Evolutionary conservation across 2,113 vertebrate genomes (phyloP), one percentile per base, ranked within the genome.

Genomic region (Argyrosomus japonicus): DNA sequence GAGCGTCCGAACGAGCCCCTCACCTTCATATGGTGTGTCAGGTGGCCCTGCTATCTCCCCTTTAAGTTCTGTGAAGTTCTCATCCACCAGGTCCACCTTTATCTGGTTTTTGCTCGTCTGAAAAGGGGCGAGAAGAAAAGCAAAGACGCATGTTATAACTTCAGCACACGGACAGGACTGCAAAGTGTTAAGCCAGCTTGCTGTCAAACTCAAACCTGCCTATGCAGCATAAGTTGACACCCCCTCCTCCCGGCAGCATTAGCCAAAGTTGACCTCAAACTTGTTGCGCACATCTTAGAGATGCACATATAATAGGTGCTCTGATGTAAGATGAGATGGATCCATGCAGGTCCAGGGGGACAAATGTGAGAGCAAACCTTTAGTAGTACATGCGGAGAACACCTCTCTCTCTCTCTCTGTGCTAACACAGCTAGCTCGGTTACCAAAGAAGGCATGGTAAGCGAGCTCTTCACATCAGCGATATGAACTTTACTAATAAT

Each of bases 71-170:
- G 98, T 99, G 96, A 99, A 99, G 95, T 99, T 99, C 91, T 99
- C 98, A 95, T 99, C 98, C 96, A 99, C 98, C 94, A 99, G 96
- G 93, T 99, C 98, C 94, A 99, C 97, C 95, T 99, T 99, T 92
- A 99, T 99, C 96, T 99, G 98, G 96, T 99, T 99, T 97, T 99
- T 99, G 97, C 98, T 99, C 68, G 98, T 99, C 98, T 99, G 95
- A 68, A 78, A 45, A 95, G 32, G 93, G 70, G 13, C 43, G 53
- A 79, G 73, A 86, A 79, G 74, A 87, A 87, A 63, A 27, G 18
- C 21, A 68, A 67, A 69, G 1, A 36, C n/a, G 67, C 51, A 72
- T 63, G 60, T 51, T 2, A 40, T 40, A 63, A 67, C 72, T 62
- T 77, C 3, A 56, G 50, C 67, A 48, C 25, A 82, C 72, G 82